Evolutionary conservation across 2,113 vertebrate species (phyloP).

Genomic region (Chaetops frenatus): DNA sequence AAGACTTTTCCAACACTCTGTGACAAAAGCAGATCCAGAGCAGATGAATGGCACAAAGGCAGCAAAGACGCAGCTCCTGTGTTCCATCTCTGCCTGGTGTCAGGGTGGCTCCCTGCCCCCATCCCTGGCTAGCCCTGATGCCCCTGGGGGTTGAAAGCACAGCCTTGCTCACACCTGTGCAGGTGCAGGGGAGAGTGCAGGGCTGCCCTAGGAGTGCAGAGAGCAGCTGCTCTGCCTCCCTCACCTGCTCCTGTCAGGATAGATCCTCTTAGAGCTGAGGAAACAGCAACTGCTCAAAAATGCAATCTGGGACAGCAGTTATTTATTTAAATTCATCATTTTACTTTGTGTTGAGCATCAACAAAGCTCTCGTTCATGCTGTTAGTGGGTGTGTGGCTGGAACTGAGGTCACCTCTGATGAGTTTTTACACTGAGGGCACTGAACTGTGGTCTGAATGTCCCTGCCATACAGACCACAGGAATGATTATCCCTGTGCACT

Average conservation of each 20-base stretch:
- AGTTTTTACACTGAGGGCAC: neutral
- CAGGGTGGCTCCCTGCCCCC: neutral
- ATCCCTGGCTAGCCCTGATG: neutral
- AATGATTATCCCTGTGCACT: fast-evolving
- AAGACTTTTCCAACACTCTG: neutral
- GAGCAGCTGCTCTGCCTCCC: neutral
- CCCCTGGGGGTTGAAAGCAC: no score
- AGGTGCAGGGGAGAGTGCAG: neutral
- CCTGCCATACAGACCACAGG: neutral
- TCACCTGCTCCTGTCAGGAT: neutral
- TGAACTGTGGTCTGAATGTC: neutral
- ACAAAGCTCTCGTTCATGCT: fast-evolving
- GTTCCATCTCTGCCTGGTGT: neutral
- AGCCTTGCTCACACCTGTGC: neutral
- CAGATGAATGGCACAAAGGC: neutral
- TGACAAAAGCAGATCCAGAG: neutral
- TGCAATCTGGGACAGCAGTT: neutral
- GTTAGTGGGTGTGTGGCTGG: neutral
- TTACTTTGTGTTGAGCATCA: neutral
- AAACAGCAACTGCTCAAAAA: neutral
- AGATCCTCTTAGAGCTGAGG: neutral
- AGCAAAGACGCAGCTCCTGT: neutral
- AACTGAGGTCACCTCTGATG: neutral
- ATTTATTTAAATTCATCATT: fast-evolving
- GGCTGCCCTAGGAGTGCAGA: no score